Conservation (phyloP, 2,113 vertebrate species). For the Guaruba guarouba region DNA sequence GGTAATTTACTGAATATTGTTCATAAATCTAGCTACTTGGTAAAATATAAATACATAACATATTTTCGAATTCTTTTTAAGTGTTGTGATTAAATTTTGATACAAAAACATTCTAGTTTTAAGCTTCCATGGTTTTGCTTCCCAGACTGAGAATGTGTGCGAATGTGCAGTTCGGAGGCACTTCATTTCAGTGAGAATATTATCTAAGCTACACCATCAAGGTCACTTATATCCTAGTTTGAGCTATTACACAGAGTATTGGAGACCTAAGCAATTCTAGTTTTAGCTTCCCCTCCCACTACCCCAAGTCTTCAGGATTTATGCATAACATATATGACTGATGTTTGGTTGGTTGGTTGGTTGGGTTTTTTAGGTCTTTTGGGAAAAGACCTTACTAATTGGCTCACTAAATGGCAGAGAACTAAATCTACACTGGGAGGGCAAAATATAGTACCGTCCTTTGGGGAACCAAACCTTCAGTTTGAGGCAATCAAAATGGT, state of each 20-base stretch:
- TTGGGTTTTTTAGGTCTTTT: background rate
- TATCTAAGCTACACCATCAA: rapidly evolving
- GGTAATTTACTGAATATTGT: background rate
- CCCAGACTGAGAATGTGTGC: background rate
- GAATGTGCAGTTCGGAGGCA: background rate
- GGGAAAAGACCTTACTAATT: background rate
- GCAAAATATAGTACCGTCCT: background rate
- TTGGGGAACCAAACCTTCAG: background rate
- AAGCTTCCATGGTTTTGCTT: background rate
- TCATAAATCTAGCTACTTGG: background rate
- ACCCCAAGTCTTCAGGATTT: background rate
- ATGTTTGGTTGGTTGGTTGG: background rate
- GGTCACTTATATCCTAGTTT: background rate
- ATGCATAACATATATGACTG: background rate
- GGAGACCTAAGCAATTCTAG: background rate
- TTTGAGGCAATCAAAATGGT: background rate
- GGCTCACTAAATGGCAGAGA: background rate
- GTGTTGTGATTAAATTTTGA: background rate
- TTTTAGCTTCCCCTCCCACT: background rate
- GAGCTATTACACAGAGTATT: background rate
- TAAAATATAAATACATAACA: background rate
- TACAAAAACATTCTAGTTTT: background rate
- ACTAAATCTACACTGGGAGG: background rate
- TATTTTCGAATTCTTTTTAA: background rate
- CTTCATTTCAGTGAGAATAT: background rate